phyloP scores from a whole-genome alignment of 1,140 invertebrate genomes.

The Temnothorax curvispinosus region DNA sequence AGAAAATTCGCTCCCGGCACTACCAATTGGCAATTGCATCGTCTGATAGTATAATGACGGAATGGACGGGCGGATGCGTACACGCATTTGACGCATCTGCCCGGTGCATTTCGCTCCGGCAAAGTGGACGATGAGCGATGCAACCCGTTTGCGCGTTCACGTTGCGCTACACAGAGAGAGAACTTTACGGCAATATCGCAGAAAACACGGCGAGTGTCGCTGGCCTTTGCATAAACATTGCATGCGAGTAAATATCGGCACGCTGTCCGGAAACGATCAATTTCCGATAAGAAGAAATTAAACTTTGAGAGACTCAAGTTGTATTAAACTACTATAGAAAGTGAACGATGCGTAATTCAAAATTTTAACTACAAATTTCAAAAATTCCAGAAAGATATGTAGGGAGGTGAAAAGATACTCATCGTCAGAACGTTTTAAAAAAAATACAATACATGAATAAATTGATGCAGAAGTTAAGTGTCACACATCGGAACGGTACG shows the following conservation, averaged over 20 bases:
- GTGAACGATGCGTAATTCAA: not conserved
- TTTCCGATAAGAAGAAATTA: not conserved
- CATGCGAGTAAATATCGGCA: not conserved
- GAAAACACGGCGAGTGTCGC: conserved; percentile 30
- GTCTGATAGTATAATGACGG: conserved; percentile 82
- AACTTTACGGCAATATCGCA: conserved; percentile 16
- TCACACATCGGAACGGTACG: not conserved
- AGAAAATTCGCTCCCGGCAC: conserved; percentile 72
- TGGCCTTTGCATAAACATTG: not conserved
- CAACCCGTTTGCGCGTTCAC: conserved; percentile 43
- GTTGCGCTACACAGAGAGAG: not conserved
- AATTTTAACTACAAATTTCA: not conserved
- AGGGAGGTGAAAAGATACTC: not conserved
- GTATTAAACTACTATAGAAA: not conserved
- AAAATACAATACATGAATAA: not conserved
- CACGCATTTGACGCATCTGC: conserved; percentile 66
- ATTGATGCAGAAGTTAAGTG: not conserved
- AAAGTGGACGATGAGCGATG: conserved; percentile 60
- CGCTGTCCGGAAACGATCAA: not conserved
- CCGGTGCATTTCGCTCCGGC: conserved; percentile 67
- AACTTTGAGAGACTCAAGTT: not conserved
- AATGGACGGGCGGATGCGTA: conserved; percentile 69
- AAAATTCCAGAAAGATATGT: not conserved
- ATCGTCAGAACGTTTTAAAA: not conserved
- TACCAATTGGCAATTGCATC: conserved; percentile 81